These are phyloP conservation scores for Meriones unguiculatus DNA, from an alignment of 2,113 vertebrate genomes.

Conservation along the genomic window DNA sequence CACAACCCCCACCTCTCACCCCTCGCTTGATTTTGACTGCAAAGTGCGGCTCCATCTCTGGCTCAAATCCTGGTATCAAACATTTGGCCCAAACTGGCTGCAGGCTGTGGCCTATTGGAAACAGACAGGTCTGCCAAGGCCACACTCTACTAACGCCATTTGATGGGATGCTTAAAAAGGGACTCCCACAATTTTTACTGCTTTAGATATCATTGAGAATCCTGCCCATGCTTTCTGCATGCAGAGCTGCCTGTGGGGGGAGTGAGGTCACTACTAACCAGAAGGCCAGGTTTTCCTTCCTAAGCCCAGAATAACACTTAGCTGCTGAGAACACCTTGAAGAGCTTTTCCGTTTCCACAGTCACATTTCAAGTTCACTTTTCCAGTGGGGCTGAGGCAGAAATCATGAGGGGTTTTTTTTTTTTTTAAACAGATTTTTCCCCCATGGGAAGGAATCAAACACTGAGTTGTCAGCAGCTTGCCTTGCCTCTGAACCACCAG, in stretches of 20 bases:
- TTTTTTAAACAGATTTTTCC: conserved; percentile 68
- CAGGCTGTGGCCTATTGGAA: conserved; percentile 56
- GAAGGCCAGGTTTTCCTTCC: conserved; percentile 59
- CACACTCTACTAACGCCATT: conserved; percentile 41
- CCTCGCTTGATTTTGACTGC: conserved; percentile 40
- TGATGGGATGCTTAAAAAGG: conserved; percentile 61
- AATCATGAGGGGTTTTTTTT: conserved; percentile 48
- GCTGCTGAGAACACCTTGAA: conserved; percentile 47
- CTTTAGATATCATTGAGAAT: conserved; percentile 69
- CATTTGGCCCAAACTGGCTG: not conserved
- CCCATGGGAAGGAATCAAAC: conserved; percentile 64
- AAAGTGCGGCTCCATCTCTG: conserved; percentile 50
- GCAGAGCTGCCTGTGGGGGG: conserved; percentile 68
- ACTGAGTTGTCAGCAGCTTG: conserved; percentile 58
- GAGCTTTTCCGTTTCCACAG: conserved; percentile 61
- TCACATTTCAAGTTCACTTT: conserved; percentile 70
- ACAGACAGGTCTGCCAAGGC: conserved; percentile 35
- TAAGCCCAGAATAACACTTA: conserved; percentile 68
- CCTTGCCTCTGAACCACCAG: conserved; percentile 39
- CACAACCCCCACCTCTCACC: not conserved
- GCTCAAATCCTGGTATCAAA: conserved; percentile 45
- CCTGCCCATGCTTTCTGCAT: conserved; percentile 70
- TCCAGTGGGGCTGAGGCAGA: conserved; percentile 65
- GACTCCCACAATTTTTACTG: conserved; percentile 67
- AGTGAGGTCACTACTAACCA: conserved; percentile 42